phyloP scores from a whole-genome alignment of 1,140 invertebrate genomes.

The Cydia pomonella region DNA sequence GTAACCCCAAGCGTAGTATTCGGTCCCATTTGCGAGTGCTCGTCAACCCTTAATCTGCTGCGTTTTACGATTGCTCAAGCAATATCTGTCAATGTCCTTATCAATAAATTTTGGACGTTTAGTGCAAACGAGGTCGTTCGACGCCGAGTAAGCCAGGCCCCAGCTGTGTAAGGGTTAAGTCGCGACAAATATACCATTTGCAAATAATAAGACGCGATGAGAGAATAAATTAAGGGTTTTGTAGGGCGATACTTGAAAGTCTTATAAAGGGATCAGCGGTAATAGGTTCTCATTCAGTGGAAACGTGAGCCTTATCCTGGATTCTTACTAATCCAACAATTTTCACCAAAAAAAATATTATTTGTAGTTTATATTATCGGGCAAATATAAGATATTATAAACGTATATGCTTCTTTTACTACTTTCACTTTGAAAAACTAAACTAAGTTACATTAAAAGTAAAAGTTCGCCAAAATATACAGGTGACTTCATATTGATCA shows the following conservation, averaged over 20 bases:
- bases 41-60: constrained; percentile 76
- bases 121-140: constrained; percentile 75
- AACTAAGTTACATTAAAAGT: too few relatives aligned
- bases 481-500: too few relatives aligned
- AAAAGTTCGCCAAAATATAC: too few relatives aligned
- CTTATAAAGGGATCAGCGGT: constrained; percentile 17
- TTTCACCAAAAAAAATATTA: not conserved
- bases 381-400: too few relatives aligned
- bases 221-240: constrained; percentile 76
- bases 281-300: constrained; percentile 1
- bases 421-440: too few relatives aligned
- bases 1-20: constrained; percentile 44
- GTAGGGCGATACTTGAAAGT: constrained; percentile 39
- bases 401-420: too few relatives aligned
- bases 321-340: not conserved
- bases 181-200: constrained; percentile 80
- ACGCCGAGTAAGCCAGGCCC: constrained; percentile 68
- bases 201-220: constrained; percentile 80
- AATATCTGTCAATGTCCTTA: constrained; percentile 80
- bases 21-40: constrained; percentile 71
- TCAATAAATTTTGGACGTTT: constrained; percentile 78
- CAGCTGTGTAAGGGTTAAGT: constrained; percentile 80
- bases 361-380: too few relatives aligned
- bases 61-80: constrained; percentile 74
- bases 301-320: not conserved